Evolutionary conservation across 2,888 invertebrate species (phyloP).

Genomic region (Aelia acuminata): DNA sequence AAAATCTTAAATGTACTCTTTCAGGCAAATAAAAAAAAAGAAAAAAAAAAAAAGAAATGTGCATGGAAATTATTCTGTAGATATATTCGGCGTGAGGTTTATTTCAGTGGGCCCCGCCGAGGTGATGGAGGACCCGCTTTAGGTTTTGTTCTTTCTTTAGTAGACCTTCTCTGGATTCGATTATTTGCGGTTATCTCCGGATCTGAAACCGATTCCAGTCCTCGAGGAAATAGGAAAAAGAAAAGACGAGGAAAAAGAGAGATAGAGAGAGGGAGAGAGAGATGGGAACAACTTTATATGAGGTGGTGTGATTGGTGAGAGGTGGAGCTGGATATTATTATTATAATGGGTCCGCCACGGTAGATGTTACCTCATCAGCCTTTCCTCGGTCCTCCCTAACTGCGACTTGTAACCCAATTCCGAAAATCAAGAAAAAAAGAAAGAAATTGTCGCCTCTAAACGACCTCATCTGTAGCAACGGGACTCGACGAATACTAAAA

Average conservation of each 20-base stretch:
- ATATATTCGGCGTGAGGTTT: background rate
- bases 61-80: background rate
- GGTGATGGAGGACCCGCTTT: background rate
- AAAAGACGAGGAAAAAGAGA: background rate
- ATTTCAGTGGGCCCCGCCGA: background rate
- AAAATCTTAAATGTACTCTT: background rate
- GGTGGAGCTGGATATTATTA: background rate
- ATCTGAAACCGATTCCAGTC: slow-evolving; percentile 30
- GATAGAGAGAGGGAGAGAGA: background rate
- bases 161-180: background rate
- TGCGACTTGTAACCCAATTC: background rate
- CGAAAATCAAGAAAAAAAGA: background rate
- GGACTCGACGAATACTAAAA: background rate
- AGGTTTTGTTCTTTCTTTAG: slow-evolving; percentile 11
- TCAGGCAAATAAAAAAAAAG: background rate
- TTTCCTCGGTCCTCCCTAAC: background rate
- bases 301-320: background rate
- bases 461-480: background rate
- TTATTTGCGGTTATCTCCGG: slow-evolving; percentile 38
- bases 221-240: background rate
- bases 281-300: slow-evolving; percentile 1
- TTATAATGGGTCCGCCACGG: background rate
- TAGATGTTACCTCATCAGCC: background rate
- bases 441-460: background rate
- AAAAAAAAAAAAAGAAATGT: background rate